Evolutionary conservation across 2,113 vertebrate genomes (phyloP).

Genomic region (Crotalus horridus): DNA sequence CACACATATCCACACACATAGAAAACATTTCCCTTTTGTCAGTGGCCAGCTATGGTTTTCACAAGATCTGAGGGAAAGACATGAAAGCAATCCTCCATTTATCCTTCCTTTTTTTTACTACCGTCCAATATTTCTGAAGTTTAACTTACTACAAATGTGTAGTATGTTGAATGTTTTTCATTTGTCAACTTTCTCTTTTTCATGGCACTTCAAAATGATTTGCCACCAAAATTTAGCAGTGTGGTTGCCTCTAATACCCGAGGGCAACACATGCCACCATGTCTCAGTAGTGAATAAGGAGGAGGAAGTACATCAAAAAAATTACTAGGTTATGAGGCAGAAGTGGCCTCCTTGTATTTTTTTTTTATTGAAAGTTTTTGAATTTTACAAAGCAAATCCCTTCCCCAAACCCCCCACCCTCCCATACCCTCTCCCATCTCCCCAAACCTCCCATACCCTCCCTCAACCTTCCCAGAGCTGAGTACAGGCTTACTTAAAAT

Average conservation of each 20-base stretch:
- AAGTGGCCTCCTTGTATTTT: not conserved
- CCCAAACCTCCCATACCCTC: no score
- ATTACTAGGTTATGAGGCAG: not conserved
- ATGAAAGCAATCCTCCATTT: not conserved
- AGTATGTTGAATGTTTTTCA: not conserved
- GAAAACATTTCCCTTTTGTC: not conserved
- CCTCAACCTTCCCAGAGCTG: no score
- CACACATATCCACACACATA: not conserved
- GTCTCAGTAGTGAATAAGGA: not conserved
- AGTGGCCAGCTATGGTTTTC: not conserved
- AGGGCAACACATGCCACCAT: not conserved
- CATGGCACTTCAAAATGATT: not conserved
- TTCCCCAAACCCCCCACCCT: no score
- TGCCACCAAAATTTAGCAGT: not conserved
- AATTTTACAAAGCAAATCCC: no score
- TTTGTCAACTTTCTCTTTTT: not conserved
- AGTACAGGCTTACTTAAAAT: no score
- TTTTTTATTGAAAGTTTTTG: no score
- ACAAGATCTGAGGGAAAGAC: not conserved
- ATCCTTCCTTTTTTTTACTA: not conserved
- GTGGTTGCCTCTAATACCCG: not conserved
- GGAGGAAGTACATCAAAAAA: not conserved
- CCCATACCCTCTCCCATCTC: no score
- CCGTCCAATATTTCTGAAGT: not conserved
- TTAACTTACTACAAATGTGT: not conserved